Conservation (phyloP, 2,113 vertebrate genomes). For the Hippocampus abdominalis region DNA sequence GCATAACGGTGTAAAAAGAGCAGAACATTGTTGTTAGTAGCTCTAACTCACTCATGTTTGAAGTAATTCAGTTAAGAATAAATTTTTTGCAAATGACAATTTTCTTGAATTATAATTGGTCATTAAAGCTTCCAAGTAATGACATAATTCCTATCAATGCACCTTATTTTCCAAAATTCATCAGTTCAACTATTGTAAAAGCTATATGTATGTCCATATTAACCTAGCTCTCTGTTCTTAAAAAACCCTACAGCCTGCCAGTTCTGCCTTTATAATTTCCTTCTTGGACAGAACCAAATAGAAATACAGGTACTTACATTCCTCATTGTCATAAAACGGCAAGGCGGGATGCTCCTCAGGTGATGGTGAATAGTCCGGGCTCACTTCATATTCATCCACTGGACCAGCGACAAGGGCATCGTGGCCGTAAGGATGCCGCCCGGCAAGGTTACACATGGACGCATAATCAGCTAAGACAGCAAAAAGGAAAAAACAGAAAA, state of each 20-base stretch:
- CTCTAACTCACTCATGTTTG: too few relatives aligned
- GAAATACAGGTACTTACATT: constrained; percentile 75
- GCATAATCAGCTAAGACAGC: constrained; percentile 80
- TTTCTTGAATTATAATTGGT: too few relatives aligned
- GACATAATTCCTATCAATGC: too few relatives aligned
- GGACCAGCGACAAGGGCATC: constrained; percentile 84
- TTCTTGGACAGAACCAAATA: not conserved
- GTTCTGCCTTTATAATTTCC: not conserved
- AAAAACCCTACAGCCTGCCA: not conserved
- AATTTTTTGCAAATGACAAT: too few relatives aligned
- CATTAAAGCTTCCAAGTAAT: too few relatives aligned
- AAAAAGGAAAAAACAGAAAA: not conserved
- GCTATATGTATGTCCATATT: too few relatives aligned
- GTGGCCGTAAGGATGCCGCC: constrained; percentile 77
- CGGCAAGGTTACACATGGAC: constrained; percentile 88
- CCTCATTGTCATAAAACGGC: constrained; percentile 77
- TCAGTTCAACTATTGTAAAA: too few relatives aligned
- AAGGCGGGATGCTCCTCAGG: constrained; percentile 54
- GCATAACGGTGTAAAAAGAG: too few relatives aligned
- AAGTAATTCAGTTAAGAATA: too few relatives aligned
- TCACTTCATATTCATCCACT: constrained; percentile 55
- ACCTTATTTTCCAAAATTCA: too few relatives aligned
- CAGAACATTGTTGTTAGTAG: too few relatives aligned
- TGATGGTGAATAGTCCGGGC: constrained; percentile 44
- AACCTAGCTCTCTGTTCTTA: too few relatives aligned